Percentiles rank a stretch among this genome's conserved stretches.
Evolutionary conservation across 1,140 invertebrate genomes (phyloP).

Genomic region (Drosophila arawakana): DNA sequence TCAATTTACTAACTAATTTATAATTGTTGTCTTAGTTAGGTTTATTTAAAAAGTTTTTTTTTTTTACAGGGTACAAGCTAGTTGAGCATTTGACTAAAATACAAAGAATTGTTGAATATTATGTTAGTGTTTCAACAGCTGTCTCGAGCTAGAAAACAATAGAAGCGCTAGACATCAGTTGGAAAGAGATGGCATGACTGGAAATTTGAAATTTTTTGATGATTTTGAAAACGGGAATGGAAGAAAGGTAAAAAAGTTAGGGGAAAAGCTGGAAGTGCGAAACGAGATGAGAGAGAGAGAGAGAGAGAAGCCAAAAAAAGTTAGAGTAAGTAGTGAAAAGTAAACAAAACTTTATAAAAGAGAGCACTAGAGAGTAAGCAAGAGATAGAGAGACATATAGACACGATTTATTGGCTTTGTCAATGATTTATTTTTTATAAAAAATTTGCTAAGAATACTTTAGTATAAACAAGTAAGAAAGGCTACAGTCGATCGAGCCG

Average conservation of each 20-base stretch:
- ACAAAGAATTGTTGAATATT: not conserved
- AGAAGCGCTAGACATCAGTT: not conserved
- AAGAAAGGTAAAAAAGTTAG: not conserved
- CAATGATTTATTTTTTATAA: slow-evolving; percentile 23
- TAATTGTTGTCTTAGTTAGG: no score
- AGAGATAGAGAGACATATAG: slow-evolving; percentile 1
- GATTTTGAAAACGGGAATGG: not conserved
- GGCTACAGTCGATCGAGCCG: no score
- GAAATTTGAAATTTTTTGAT: not conserved
- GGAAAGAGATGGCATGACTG: not conserved
- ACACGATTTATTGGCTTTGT: slow-evolving; percentile 7
- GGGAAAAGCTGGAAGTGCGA: not conserved
- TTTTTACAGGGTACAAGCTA: slow-evolving; percentile 2
- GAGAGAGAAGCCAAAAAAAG: not conserved
- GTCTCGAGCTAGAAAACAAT: not conserved
- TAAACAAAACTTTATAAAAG: no score
- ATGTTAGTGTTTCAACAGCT: slow-evolving; percentile 17
- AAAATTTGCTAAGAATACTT: slow-evolving; percentile 34
- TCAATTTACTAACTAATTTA: no score
- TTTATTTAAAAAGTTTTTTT: not conserved
- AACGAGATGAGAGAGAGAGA: no score
- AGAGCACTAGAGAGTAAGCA: not conserved
- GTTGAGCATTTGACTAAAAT: not conserved
- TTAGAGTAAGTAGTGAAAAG: not conserved
- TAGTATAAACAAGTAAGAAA: no score